Evolutionary conservation across 1,140 invertebrate genomes (phyloP), one percentile per base, ranked within the genome.

Genomic region (Zeugodacus cucurbitae): DNA sequence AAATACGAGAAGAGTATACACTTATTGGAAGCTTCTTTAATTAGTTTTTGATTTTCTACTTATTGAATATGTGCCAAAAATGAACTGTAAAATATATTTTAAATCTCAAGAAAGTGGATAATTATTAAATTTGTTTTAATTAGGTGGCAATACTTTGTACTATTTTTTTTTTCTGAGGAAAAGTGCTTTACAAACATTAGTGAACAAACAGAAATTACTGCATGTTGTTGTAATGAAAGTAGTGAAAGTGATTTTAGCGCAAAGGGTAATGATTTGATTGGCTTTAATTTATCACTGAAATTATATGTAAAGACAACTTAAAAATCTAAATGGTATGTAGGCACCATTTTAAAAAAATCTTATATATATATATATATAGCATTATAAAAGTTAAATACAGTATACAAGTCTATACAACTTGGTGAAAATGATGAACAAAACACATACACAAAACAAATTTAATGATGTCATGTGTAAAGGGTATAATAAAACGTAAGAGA

Each of bases 381-480:
- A 82, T n/a, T n/a, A 82, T 48, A 82, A 82, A 82, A 48, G 22
- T 48, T 48, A 48, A 82, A 48, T 48, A 26, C 34, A 82, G 74
- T 82, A 48, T 48, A 82, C 74, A 82, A 82, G 74, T 82, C 74
- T 82, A 82, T 82, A 82, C 74, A 82, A 82, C 74, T 82, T 82
- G 74, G 26, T 3, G 48, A 82, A 82, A 82, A 48, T 26, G 58
- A 59, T 32, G 17, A 74, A 86, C 82, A 86, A 82, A 32, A 62
- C 54, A 87, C 34, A 48, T 82, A 82, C 37, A 74, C 41, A 82
- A 41, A 26, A 44, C n/a, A 82, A 87, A 59, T 87, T 87, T 82
- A 87, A 32, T 59, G 22, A 59, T 59, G 86, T 20, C 34, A 86
- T 57, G 37, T 57, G 44, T 54, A 54, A 10, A 57, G 57, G 32